These are phyloP conservation scores for Ephydatia muelleri DNA, from an alignment of 37 sponge, comb jelly and placozoan genomes.

Conservation along the genomic window DNA sequence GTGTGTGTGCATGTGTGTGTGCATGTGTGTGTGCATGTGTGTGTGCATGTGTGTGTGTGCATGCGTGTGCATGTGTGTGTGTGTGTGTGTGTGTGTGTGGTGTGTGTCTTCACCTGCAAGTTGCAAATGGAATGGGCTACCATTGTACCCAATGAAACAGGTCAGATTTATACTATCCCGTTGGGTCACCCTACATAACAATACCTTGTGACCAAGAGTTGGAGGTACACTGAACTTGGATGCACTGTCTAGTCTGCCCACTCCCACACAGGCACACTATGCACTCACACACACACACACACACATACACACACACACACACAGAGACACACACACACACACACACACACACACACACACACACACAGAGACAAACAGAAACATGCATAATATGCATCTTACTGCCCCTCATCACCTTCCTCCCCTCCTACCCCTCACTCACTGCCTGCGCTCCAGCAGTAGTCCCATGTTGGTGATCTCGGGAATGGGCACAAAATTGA, in stretches of 20 bases:
- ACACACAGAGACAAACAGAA: neutral
- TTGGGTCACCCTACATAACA: too few species aligned
- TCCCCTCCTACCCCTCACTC: neutral
- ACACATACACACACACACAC: conserved; percentile 28
- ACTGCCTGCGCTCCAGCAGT: conserved; percentile 52
- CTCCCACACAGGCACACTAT: too few species aligned
- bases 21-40: neutral
- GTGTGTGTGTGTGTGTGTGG: too few species aligned
- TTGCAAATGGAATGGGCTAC: too few species aligned
- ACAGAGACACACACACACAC: conserved; percentile 10
- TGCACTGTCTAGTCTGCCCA: too few species aligned
- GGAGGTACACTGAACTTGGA: too few species aligned
- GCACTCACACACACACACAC: conserved; percentile 29
- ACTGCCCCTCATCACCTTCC: neutral
- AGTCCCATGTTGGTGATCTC: conserved; percentile 71
- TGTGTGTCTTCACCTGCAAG: too few species aligned
- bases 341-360: conserved; percentile 22
- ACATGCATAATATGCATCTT: neutral
- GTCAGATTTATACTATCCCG: too few species aligned
- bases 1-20: neutral
- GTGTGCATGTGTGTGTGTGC: too few species aligned
- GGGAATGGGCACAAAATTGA: conserved; percentile 73
- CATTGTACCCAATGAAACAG: too few species aligned
- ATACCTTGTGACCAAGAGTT: too few species aligned
- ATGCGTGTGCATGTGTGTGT: too few species aligned